These are phyloP conservation scores for Danio tinwini DNA, from an alignment of 2,797 vertebrate species.

Conservation along the genomic window DNA sequence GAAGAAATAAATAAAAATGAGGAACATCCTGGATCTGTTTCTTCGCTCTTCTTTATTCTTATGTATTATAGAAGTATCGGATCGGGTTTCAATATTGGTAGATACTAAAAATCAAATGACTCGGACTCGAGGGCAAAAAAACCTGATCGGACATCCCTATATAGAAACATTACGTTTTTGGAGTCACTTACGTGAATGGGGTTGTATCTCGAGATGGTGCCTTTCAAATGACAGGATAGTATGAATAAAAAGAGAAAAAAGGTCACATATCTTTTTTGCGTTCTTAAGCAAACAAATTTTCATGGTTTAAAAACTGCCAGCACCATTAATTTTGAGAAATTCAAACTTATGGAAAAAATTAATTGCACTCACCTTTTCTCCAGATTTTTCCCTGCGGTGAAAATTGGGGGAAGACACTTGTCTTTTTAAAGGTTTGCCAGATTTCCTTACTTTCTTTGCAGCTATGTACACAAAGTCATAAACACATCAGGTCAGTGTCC, in stretches of 20 bases:
- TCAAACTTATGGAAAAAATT: not conserved
- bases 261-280: no score
- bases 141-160: no score
- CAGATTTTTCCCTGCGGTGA: constrained; percentile 86
- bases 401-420: constrained; percentile 88
- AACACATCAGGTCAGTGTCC: not conserved
- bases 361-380: constrained; percentile 82
- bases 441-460: constrained; percentile 88
- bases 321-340: not conserved
- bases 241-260: constrained; percentile 3
- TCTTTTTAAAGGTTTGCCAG: constrained; percentile 86
- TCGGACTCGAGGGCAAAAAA: no score
- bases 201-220: constrained; percentile 85
- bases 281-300: not conserved
- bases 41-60: no score
- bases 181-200: constrained; percentile 86
- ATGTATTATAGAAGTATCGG: no score
- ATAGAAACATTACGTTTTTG: not conserved
- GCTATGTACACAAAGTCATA: constrained; percentile 70
- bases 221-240: constrained; percentile 64
- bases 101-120: no score
- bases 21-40: no score
- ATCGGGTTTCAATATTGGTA: no score
- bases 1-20: no score
- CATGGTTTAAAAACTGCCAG: not conserved